Evolutionary conservation across 2,888 invertebrate species (phyloP).

Genomic region (Caenorhabditis imperialis): DNA sequence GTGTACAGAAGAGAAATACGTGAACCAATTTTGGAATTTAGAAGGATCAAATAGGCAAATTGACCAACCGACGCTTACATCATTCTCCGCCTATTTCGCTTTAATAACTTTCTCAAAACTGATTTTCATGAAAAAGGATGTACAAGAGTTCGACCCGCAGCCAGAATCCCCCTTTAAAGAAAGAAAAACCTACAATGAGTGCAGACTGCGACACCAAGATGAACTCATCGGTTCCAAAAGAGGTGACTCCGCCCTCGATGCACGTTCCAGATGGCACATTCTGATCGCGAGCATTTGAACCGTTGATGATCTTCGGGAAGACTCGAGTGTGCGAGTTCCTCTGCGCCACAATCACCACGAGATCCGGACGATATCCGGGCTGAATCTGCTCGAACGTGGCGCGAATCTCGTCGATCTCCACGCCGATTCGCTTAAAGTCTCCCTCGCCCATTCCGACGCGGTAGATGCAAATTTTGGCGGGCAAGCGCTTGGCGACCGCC

Average conservation of each 20-base stretch:
- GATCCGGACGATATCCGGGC: conserved; percentile 22
- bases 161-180: no score
- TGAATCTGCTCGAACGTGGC: conserved; percentile 3
- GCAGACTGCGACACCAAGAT: conserved; percentile 55
- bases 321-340: conserved; percentile 29
- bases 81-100: no score
- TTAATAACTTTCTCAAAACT: no score
- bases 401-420: conserved; percentile 36
- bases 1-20: no score
- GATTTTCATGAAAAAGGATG: no score
- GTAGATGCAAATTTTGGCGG: conserved; percentile 47
- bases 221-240: conserved; percentile 53
- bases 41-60: no score
- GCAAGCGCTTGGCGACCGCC: conserved; percentile 9
- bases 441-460: conserved; percentile 52
- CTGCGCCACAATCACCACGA: conserved; percentile 39
- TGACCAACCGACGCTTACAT: no score
- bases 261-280: conserved; percentile 61
- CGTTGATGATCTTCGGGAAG: conserved; percentile 16
- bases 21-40: no score
- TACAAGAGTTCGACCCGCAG: no score
- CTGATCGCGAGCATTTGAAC: conserved; percentile 17
- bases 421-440: conserved; percentile 26
- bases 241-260: conserved; percentile 31
- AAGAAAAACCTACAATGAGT: no score